phyloP scores from a whole-genome alignment of 2,888 invertebrate species.

The Apodemia duryi region DNA sequence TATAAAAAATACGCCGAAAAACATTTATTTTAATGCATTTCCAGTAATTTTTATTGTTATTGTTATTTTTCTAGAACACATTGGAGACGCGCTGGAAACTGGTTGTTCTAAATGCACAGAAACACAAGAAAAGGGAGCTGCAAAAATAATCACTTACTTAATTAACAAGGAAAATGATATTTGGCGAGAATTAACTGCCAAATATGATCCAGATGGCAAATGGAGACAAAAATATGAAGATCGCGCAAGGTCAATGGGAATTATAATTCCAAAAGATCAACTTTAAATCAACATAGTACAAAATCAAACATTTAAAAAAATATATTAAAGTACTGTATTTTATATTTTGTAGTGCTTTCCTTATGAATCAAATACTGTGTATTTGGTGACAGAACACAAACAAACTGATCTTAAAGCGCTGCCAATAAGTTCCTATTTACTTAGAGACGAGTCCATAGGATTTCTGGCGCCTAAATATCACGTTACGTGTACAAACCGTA shows the following conservation, averaged over 20 bases:
- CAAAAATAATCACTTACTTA: conserved; percentile 82
- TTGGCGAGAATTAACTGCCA: conserved; percentile 82
- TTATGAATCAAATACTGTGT: too few species aligned
- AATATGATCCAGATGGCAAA: conserved; percentile 83
- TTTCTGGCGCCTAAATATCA: too few species aligned
- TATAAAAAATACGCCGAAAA: too few species aligned
- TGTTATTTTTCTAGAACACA: conserved; percentile 51
- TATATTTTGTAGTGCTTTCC: too few species aligned
- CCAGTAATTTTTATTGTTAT: too few species aligned
- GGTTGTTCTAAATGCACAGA: conserved; percentile 83
- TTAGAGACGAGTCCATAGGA: too few species aligned
- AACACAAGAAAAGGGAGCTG: conserved; percentile 77
- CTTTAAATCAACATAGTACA: not conserved
- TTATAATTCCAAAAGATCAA: conserved; percentile 45
- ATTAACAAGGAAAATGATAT: conserved; percentile 81
- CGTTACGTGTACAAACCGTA: too few species aligned
- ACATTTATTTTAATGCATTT: too few species aligned
- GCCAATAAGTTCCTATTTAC: too few species aligned
- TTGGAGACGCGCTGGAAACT: conserved; percentile 82
- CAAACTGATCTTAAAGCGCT: too few species aligned
- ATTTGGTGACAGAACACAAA: too few species aligned
- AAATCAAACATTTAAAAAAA: not conserved
- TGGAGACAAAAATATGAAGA: conserved; percentile 83
- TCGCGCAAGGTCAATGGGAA: conserved; percentile 74
- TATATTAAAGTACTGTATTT: not conserved